A percentile compares a stretch with the other conserved stretches of the same genome.
Evolutionary conservation across 2,888 invertebrate genomes (phyloP).

Genomic region (Chymomyza caudatula): DNA sequence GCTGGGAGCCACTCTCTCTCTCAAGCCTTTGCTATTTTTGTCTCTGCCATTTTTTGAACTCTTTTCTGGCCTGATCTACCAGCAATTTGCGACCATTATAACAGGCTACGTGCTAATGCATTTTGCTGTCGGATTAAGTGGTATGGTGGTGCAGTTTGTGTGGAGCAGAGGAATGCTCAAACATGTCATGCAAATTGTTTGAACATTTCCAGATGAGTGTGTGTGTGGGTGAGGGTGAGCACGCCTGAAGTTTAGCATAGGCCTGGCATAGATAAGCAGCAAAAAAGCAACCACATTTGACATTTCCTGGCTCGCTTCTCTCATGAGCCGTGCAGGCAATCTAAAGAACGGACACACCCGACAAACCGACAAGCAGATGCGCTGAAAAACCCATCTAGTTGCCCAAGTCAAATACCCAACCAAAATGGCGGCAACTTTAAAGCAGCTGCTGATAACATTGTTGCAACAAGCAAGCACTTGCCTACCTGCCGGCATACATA

Average conservation of each 20-base stretch:
- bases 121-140: conserved; percentile 11
- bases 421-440: background rate
- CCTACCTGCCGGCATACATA: too few relatives aligned
- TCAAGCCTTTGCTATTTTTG: background rate
- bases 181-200: background rate
- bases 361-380: too few relatives aligned
- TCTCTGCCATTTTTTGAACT: background rate
- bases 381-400: too few relatives aligned
- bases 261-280: background rate
- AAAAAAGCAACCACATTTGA: background rate
- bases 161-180: background rate
- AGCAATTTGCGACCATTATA: background rate
- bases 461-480: background rate
- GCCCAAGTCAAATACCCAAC: background rate
- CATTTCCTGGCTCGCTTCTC: background rate
- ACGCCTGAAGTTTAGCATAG: background rate
- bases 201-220: background rate
- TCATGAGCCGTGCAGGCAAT: background rate
- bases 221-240: background rate
- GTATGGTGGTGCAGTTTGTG: background rate
- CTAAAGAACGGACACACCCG: background rate
- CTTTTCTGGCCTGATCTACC: background rate
- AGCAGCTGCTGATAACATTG: background rate
- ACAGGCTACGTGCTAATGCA: conserved; percentile 15
- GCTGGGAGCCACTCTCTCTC: background rate